Base-by-base conservation (phyloP, 2,797 vertebrate species). In the Sebastes variabilis region DNA sequence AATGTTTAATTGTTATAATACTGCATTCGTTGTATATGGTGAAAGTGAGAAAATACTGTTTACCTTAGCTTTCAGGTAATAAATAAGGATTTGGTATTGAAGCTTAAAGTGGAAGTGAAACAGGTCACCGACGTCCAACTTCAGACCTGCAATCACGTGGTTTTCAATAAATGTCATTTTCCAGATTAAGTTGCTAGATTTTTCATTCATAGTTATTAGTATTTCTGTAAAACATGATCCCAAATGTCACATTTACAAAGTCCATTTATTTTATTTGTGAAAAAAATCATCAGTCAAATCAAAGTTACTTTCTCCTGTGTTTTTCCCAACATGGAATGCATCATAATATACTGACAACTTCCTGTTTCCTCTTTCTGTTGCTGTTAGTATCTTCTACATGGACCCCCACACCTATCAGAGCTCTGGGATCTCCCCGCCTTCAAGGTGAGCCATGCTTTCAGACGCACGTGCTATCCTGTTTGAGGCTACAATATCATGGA, bases 331-430 rank as follows among this genome's bases (percentile, higher is more conserved):
- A 59, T 38, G 2, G 2, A 75, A 56, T 38, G 29, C 1, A 46
- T 2, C 11, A 16, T 36, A 2, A 56, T 55, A 22, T 18, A n/a
- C 9, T 60, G 1, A 36, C 29, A 11, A 25, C 7, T 24, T 6
- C 22, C 8, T 20, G 1, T 60, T 52, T 54, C 8, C 24, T 8
- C 72, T 30, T 20, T 66, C 12, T 20, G 3, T 62, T 34, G 5
- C 8, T 38, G 6, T 77, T 77, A 95, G 92, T 81, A 42, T 88
- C 90, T 78, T 82, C 92, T 83, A 91, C 95, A 27, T 95, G 94
- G 95, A 90, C 93, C 52, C 88, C 95, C 7, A 89, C 90, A 88
- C 86, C 91, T 0, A 27, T 92, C 81, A 96, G 93, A 92, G 90
- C 94, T 73, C 52, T 93, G 81, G 93, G 94, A 75, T 94, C 95